Conservation (phyloP, 2,113 vertebrate species). For the Thamnophis sirtalis region DNA sequence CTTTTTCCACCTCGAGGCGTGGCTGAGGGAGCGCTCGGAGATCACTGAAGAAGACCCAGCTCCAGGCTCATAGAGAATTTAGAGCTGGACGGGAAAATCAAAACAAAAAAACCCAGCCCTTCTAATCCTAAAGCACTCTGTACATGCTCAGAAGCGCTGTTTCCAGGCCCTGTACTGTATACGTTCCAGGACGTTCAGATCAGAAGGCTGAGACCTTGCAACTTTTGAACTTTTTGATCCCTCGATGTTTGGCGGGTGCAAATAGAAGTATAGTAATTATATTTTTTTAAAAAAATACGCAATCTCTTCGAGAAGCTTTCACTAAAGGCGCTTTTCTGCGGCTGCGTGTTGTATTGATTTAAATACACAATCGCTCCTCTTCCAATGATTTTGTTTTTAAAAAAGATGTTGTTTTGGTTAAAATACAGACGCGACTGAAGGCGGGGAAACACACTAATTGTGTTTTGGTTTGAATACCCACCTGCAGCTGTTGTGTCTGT, state of each 20-base stretch:
- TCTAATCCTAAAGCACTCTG: not conserved
- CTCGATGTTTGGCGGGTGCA: not conserved
- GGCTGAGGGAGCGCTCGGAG: not conserved
- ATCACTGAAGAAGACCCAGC: not conserved
- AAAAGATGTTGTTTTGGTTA: not conserved
- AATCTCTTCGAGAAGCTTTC: not conserved
- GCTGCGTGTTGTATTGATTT: not conserved
- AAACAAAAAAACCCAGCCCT: not conserved
- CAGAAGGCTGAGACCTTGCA: not conserved
- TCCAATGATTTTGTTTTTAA: not conserved
- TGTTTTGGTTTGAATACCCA: not conserved
- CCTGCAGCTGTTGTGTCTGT: not conserved
- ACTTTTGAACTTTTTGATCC: not conserved
- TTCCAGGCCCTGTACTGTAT: too few relatives aligned
- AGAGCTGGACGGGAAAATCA: not conserved
- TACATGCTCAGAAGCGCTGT: not conserved
- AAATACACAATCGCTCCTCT: not conserved
- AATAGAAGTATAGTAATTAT: not conserved
- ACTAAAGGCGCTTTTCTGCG: not conserved
- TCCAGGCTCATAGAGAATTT: not conserved
- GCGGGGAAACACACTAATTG: not conserved
- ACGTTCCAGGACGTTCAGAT: not conserved
- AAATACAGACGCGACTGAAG: not conserved
- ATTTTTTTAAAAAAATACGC: not conserved
- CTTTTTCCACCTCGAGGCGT: not conserved